Percentiles rank a stretch among this genome's conserved stretches.
Conservation (phyloP, 2,113 vertebrate species). For the Pipra filicauda region DNA sequence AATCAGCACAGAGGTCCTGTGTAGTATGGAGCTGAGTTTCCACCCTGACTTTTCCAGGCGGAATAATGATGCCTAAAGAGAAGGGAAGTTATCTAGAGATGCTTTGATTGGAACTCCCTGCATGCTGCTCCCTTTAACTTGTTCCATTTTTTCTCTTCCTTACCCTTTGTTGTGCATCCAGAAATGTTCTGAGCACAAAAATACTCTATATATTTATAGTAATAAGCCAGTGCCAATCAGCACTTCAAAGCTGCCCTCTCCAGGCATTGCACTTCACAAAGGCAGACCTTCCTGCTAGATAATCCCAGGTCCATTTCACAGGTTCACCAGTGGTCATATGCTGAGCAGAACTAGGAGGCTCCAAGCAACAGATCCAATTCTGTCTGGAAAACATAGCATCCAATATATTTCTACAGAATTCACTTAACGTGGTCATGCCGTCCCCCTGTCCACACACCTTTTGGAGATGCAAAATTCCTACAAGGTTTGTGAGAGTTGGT, state of each 20-base stretch:
- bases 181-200: background rate
- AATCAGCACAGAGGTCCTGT: background rate
- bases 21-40: background rate
- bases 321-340: background rate
- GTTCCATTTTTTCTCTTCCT: slow-evolving; percentile 24
- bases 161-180: slow-evolving; percentile 36
- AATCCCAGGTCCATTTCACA: background rate
- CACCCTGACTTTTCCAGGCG: background rate
- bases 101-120: slow-evolving; percentile 8
- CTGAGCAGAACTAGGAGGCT: background rate
- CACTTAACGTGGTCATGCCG: background rate
- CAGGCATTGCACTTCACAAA: slow-evolving; percentile 19
- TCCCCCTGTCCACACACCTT: background rate
- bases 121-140: background rate
- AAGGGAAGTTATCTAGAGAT: background rate
- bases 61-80: background rate
- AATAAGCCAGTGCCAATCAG: background rate
- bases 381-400: background rate
- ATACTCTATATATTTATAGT: background rate
- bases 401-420: background rate
- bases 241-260: slow-evolving; percentile 52
- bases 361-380: background rate
- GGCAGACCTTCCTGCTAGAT: slow-evolving; percentile 38
- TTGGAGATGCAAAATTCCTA: background rate
- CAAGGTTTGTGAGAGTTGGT: background rate